Base-by-base conservation (phyloP, 2,888 invertebrate species). In the Pyrrhosoma nymphula region DNA sequence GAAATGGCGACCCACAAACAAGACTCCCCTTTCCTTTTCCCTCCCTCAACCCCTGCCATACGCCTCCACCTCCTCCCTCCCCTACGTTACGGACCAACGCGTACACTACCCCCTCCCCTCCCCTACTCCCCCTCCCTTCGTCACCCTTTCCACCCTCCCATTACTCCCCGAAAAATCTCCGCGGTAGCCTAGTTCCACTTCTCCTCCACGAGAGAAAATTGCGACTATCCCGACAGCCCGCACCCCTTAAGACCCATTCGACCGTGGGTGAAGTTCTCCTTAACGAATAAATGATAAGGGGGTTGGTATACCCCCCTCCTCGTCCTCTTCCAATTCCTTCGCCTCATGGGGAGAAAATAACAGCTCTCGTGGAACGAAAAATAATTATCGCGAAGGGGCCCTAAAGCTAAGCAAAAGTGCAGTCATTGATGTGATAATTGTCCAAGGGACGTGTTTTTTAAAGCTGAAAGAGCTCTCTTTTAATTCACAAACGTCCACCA, bases 1-100 rank as follows among this genome's bases (percentile, higher is more conserved):
- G 93, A 93, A 93, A 93, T 93, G 93, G 93, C 93, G 69, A 93
- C 93, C 93, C 93, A 93, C 93, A 75, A 93, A 93, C 93, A 93
- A 93, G 75, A 91, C 90, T 90, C 91, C 63, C 91, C 63, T 63
- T 63, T 60, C 35, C 91, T 23, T 63, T 26, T 23, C 47, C 47
- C 35, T 56, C 56, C 35, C 8, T 8, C 47, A 47, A 4, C 47
- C 18, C 60, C 60, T 60, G 60, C 93, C 35, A 23, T n/a, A 63
- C 6, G 26, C 60, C 55, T n/a, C 91, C 23, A 30, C 20, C 91
- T 63, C 91, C 30, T 35, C 23, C 91, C 26, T 26, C 69, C 26
- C 69, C 47, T 26, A 69, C 69, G 69, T 69, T n/a, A 26, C 69
- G 26, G 69, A 69, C 69, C 69, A 69, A 69, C 69, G 69, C 69